Conservation (phyloP, 1,140 invertebrate species). For the Drosophila ananassae region DNA sequence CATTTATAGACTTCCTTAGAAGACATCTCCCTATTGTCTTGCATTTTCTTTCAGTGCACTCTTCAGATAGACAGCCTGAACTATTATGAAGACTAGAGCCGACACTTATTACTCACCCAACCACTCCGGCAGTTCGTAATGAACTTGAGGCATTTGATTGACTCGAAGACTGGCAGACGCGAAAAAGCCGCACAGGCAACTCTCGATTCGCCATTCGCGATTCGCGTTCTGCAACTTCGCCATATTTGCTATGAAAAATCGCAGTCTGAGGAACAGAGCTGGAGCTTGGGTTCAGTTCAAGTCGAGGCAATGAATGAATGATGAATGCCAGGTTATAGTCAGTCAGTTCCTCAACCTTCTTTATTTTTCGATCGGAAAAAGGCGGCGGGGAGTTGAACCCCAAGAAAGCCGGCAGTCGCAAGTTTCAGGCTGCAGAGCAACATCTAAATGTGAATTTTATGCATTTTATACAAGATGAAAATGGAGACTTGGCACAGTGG, state of each 20-base stretch:
- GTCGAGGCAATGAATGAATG: conserved; percentile 72
- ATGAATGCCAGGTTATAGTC: conserved; percentile 65
- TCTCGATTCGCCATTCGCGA: conserved; percentile 15
- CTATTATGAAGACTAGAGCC: conserved; percentile 55
- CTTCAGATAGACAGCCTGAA: conserved; percentile 50
- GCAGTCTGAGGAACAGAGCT: conserved; percentile 20
- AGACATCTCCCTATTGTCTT: too few species aligned
- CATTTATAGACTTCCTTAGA: too few species aligned
- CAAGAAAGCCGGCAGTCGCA: conserved; percentile 52
- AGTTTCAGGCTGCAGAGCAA: conserved; percentile 49
- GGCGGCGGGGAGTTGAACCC: conserved; percentile 19
- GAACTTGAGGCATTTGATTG: conserved; percentile 78
- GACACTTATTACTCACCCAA: conserved; percentile 77
- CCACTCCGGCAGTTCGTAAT: conserved; percentile 74
- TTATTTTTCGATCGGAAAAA: conserved; percentile 12
- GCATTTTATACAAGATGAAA: conserved; percentile 75
- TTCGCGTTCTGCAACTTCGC: conserved; percentile 50
- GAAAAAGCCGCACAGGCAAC: conserved; percentile 31
- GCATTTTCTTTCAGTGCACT: conserved; percentile 9
- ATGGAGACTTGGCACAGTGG: conserved; percentile 59
- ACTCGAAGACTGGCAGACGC: conserved; percentile 47
- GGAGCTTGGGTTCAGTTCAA: background rate
- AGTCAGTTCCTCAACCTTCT: conserved; percentile 23
- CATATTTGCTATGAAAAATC: conserved; percentile 71
- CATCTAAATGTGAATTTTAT: conserved; percentile 79